These are phyloP conservation scores for Plumapathes pennacea DNA, from an alignment of 92 coral and sea anemone species.

Conservation along the genomic window DNA sequence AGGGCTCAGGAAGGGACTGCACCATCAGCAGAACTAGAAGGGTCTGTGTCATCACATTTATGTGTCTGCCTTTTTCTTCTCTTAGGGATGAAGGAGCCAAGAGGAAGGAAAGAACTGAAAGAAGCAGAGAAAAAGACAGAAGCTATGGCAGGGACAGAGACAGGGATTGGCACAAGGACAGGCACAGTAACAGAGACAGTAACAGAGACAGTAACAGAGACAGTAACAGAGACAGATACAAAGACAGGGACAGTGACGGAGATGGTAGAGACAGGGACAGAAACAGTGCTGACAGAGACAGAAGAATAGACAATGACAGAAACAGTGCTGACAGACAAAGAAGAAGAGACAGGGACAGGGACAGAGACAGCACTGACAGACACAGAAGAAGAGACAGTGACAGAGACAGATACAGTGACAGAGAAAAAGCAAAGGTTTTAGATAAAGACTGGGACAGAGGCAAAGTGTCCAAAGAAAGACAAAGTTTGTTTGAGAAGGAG, in stretches of 20 bases:
- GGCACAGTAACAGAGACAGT: conserved; percentile 2
- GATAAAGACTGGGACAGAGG: conserved; percentile 2
- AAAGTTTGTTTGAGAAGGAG: background rate
- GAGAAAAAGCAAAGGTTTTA: background rate
- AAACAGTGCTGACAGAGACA: conserved; percentile 15
- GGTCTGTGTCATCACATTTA: background rate
- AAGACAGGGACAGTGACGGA: conserved; percentile 6
- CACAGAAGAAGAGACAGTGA: conserved; percentile 7
- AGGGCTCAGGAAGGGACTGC: background rate
- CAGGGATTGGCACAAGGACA: conserved; percentile 10
- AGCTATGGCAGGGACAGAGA: conserved; percentile 2
- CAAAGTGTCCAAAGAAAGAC: conserved; percentile 1
- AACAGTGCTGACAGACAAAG: background rate
- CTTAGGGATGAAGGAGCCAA: conserved; percentile 18
- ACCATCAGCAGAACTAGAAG: background rate
- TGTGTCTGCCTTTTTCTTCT: background rate
- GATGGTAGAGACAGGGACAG: conserved; percentile 2
- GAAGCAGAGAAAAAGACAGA: background rate
- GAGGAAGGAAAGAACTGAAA: background rate
- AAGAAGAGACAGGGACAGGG: conserved; percentile 1
- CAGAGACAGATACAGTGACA: background rate
- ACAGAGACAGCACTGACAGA: conserved; percentile 10
- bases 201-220: conserved; percentile 8
- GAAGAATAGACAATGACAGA: background rate
- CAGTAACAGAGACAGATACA: conserved; percentile 7